Conservation (phyloP, 2,113 vertebrate genomes). For the Cinclus mexicanus region DNA sequence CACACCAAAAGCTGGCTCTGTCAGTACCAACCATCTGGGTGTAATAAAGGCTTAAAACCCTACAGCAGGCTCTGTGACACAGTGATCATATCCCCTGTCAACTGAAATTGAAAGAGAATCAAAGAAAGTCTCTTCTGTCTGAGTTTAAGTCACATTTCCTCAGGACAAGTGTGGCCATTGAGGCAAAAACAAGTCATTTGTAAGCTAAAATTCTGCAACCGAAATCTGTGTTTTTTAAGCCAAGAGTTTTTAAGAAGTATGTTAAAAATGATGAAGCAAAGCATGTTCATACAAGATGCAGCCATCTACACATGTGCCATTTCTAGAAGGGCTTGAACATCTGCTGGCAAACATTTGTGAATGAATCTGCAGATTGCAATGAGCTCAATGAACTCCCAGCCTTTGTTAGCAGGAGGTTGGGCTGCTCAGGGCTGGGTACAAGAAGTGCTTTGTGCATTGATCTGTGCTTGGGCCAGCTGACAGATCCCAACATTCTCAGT, state of each 20-base stretch:
- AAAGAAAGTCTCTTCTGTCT: background rate
- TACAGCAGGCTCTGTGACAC: background rate
- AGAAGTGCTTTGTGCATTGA: constrained; percentile 20
- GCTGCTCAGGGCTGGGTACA: rapidly evolving
- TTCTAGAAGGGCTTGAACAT: background rate
- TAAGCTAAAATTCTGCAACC: background rate
- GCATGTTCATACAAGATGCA: rapidly evolving
- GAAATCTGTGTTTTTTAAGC: background rate
- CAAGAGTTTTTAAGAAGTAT: background rate
- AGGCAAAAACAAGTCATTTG: background rate
- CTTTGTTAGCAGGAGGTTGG: background rate
- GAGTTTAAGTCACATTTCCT: background rate
- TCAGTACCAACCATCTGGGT: background rate
- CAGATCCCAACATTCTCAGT: background rate
- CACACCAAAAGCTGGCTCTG: background rate
- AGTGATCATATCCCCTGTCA: background rate
- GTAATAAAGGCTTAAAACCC: background rate
- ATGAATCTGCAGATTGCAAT: background rate
- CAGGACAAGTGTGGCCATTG: rapidly evolving
- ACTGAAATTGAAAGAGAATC: background rate
- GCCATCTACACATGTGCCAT: background rate
- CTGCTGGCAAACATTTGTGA: background rate
- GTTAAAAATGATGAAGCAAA: constrained; percentile 8
- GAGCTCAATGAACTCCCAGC: background rate
- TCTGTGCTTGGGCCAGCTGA: background rate